Base-by-base conservation (phyloP, 2,888 invertebrate genomes). In the Priocnemis perturbator region DNA sequence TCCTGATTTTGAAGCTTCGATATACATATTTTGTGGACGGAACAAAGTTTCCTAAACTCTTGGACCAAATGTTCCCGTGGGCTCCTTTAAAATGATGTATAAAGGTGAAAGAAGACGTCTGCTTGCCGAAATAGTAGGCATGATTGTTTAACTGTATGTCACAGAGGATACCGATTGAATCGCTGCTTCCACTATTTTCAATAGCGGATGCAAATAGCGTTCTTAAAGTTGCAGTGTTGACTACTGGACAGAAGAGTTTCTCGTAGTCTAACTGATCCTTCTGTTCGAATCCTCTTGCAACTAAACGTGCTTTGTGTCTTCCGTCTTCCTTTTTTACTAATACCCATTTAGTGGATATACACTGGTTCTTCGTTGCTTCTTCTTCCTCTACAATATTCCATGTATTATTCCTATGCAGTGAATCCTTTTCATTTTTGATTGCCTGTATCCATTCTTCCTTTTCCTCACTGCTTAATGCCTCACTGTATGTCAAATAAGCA, bases 261-360 rank as follows among this genome's bases (percentile, higher is more conserved):
- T 59, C 45, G 15, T 53, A 65, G 45, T 65, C 65, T 44, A 65
- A 45, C 9, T 14, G 26, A 19, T 30, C 17, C 44, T 53, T 26
- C 17, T 60, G 60, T 53, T 65, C 53, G 21, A 21, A 59, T 5
- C 65, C 60, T 60, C 60, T 57, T 0, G 45, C 63, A 15, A 63
- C 63, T 30, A 63, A 19, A 4, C 56, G 17, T 3, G 63, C 56
- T 58, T 53, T 45, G 21, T 65, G 53, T 37, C 26, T 52, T 45
- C 71, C 74, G 56, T 76, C 71, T 55, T 80, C 76, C 37, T 80
- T 77, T 7, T 76, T 57, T 66, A 76, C 77, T 60, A 78, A 81
- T 1, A 77, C 65, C 77, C 80, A 79, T 70, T 69, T 69, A 37
- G 64, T 81, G 19, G 61, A 71, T 30, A 79, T 52, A 23, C 75